A percentile compares a stretch with the other conserved stretches of the same genome.
These are phyloP conservation scores for Puntigrus tetrazona DNA, from an alignment of 2,113 vertebrate species.

Conservation along the genomic window DNA sequence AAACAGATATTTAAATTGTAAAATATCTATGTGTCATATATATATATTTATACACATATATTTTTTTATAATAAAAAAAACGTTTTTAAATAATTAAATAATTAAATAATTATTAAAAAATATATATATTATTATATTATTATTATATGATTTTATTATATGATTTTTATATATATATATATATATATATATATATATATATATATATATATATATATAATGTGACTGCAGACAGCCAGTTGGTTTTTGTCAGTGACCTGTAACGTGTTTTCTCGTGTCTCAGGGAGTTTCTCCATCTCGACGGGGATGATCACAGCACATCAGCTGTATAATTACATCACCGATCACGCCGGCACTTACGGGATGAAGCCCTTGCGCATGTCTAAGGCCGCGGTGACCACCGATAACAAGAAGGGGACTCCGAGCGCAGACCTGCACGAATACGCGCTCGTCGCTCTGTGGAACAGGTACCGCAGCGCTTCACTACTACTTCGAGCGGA, in stretches of 20 bases:
- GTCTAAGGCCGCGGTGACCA: slow-evolving; percentile 75
- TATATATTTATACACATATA: too few relatives aligned
- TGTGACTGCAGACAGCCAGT: too few relatives aligned
- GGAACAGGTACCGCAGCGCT: slow-evolving; percentile 85
- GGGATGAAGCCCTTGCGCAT: slow-evolving; percentile 96
- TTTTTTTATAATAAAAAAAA: too few relatives aligned
- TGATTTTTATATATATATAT: too few relatives aligned
- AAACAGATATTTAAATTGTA: neutral
- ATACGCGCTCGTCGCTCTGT: slow-evolving; percentile 92
- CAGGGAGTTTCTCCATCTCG: slow-evolving; percentile 87
- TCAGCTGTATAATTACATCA: slow-evolving; percentile 97
- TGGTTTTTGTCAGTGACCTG: neutral
- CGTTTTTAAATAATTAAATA: too few relatives aligned
- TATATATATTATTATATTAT: too few relatives aligned
- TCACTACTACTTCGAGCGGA: neutral
- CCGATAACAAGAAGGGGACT: slow-evolving; percentile 79
- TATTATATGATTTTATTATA: too few relatives aligned
- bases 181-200: too few relatives aligned
- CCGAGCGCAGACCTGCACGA: slow-evolving; percentile 85
- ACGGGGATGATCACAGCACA: slow-evolving; percentile 95
- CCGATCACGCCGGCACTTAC: slow-evolving; percentile 92
- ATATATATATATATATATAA: too few relatives aligned
- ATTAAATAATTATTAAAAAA: too few relatives aligned
- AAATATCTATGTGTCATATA: neutral
- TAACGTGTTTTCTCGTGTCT: neutral